These are phyloP conservation scores for Caenorhabditis latens DNA, from an alignment of 1,140 invertebrate genomes.

Conservation along the genomic window DNA sequence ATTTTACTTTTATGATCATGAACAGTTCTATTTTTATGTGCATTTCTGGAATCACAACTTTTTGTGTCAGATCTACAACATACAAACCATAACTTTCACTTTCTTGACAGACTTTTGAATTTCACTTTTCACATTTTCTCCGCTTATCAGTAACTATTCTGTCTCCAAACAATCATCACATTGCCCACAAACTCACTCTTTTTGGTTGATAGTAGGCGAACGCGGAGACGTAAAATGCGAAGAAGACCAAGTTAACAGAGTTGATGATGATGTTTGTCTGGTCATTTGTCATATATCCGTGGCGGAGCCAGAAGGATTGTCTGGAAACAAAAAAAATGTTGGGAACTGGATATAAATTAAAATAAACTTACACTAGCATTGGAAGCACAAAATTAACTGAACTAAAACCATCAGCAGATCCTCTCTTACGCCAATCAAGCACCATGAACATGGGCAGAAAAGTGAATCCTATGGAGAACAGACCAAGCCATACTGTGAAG, in stretches of 20 bases:
- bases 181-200: conserved; percentile 65
- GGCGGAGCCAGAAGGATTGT: conserved; percentile 71
- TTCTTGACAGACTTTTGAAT: neutral
- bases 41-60: neutral
- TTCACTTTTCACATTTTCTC: conserved; percentile 10
- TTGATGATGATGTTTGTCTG: conserved; percentile 74
- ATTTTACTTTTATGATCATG: too few species aligned
- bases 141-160: neutral
- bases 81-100: conserved; percentile 11
- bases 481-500: conserved; percentile 73
- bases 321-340: conserved; percentile 61
- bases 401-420: conserved; percentile 76
- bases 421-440: conserved; percentile 70
- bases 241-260: conserved; percentile 72
- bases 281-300: conserved; percentile 74
- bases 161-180: neutral
- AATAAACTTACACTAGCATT: conserved; percentile 73
- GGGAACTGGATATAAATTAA: neutral
- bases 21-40: too few species aligned
- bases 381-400: conserved; percentile 77
- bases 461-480: conserved; percentile 77
- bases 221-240: conserved; percentile 71
- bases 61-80: neutral
- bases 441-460: conserved; percentile 74
- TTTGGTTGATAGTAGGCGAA: conserved; percentile 77